Evolutionary conservation across 2,113 vertebrate genomes (phyloP).

Genomic region (Upupa epops): DNA sequence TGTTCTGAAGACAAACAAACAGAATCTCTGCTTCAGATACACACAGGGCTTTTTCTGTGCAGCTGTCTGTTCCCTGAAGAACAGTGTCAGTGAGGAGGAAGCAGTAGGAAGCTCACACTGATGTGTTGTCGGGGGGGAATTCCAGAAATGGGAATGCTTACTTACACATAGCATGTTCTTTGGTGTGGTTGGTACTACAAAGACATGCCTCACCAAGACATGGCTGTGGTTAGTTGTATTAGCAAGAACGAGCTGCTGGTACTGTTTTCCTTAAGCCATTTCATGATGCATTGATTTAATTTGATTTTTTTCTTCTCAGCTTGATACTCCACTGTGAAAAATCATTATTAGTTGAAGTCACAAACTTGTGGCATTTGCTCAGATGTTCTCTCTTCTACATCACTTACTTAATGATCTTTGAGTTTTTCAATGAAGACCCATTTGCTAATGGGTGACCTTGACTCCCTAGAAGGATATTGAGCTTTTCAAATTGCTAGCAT

Average conservation of each 20-base stretch:
- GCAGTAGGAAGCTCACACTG: not conserved
- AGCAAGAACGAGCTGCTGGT: not conserved
- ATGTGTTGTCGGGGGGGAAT: not conserved
- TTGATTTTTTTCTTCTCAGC: not conserved
- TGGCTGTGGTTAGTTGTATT: not conserved
- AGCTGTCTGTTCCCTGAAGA: not conserved
- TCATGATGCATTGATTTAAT: not conserved
- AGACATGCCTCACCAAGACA: too few species aligned
- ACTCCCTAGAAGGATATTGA: not conserved
- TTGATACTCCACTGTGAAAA: not conserved
- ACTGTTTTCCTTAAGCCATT: not conserved
- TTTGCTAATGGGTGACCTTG: not conserved
- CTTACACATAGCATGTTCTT: not conserved
- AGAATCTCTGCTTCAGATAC: not conserved
- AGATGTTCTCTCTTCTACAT: not conserved
- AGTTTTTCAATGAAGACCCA: not conserved
- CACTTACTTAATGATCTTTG: not conserved
- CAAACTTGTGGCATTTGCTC: not conserved
- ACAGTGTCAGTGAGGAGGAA: not conserved
- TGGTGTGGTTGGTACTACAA: not conserved
- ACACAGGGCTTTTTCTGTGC: not conserved
- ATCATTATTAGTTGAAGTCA: not conserved
- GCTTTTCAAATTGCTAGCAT: not conserved
- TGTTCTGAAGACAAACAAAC: not conserved
- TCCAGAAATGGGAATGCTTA: not conserved